Percentiles rank a stretch among this genome's conserved stretches.
These are phyloP conservation scores for Crocodylus rhombifer DNA, from an alignment of 2,797 vertebrate species.

Conservation along the genomic window DNA sequence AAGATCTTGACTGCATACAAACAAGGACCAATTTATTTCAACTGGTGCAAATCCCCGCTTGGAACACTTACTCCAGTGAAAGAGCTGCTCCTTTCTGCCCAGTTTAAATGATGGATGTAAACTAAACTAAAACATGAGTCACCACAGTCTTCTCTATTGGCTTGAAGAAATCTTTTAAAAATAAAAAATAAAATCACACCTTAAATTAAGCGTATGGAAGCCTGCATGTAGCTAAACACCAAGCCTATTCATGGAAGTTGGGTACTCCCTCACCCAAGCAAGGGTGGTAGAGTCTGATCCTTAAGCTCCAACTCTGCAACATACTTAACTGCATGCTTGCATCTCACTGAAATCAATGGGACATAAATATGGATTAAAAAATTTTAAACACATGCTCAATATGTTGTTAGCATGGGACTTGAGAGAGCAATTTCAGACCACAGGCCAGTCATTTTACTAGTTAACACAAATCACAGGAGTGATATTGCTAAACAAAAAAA, in stretches of 20 bases:
- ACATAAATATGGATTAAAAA: background rate
- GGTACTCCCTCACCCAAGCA: background rate
- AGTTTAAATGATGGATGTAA: fast-evolving
- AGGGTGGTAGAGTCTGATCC: background rate
- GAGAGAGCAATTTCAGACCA: background rate
- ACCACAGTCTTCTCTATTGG: background rate
- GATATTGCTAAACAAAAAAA: no score
- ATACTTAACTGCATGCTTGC: conserved; percentile 8
- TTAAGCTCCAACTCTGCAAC: background rate
- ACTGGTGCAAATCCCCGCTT: background rate
- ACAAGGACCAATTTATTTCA: fast-evolving
- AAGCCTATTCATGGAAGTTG: background rate
- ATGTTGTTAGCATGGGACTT: background rate
- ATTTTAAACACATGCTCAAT: background rate
- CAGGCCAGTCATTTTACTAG: background rate
- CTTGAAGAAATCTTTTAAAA: background rate
- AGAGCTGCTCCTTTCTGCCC: background rate
- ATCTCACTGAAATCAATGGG: fast-evolving
- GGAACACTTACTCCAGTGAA: fast-evolving
- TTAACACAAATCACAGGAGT: background rate
- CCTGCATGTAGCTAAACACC: background rate
- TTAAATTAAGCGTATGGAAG: background rate
- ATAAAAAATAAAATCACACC: fast-evolving
- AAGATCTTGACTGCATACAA: fast-evolving
- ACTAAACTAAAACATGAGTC: background rate